These are phyloP conservation scores for Battus philenor DNA, from an alignment of 1,140 invertebrate genomes.

Conservation along the genomic window DNA sequence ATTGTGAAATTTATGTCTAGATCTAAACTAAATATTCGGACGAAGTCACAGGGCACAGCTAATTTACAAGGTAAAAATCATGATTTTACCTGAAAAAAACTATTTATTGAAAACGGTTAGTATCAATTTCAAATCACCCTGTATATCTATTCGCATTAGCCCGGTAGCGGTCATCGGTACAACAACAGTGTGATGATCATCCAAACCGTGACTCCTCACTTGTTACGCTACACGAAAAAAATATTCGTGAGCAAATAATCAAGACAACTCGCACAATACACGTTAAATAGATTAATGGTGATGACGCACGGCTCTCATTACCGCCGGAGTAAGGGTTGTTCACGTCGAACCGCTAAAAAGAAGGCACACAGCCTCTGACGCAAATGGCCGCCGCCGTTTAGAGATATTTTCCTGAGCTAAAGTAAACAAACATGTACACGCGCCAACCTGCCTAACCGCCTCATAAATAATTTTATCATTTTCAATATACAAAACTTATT, in stretches of 20 bases:
- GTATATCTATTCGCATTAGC: too few relatives aligned
- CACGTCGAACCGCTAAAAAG: conserved; percentile 25
- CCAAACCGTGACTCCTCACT: conserved; percentile 15
- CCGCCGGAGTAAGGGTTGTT: conserved; percentile 23
- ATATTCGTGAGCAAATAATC: conserved; percentile 20
- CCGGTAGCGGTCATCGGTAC: too few relatives aligned
- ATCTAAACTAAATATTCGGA: too few relatives aligned
- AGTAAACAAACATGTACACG: conserved; percentile 22
- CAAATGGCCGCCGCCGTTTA: conserved; percentile 25
- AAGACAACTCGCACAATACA: conserved; percentile 14
- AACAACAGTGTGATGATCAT: too few relatives aligned
- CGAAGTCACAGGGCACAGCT: too few relatives aligned
- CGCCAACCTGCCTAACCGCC: conserved; percentile 6
- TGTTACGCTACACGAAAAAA: conserved; percentile 15
- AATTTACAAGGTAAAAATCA: too few relatives aligned
- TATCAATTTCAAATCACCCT: too few relatives aligned
- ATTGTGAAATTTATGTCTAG: too few relatives aligned
- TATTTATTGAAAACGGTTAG: too few relatives aligned
- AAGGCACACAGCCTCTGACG: conserved; percentile 32
- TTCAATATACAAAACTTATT: too few relatives aligned
- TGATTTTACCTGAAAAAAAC: too few relatives aligned
- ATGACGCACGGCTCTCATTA: conserved; percentile 21
- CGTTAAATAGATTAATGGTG: conserved; percentile 25
- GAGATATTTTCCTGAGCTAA: conserved; percentile 23
- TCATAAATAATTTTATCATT: conserved; percentile 17